Percentiles rank a stretch among this genome's conserved stretches.
phyloP scores from a whole-genome alignment of 2,888 invertebrate genomes.

The Thelaira solivaga region DNA sequence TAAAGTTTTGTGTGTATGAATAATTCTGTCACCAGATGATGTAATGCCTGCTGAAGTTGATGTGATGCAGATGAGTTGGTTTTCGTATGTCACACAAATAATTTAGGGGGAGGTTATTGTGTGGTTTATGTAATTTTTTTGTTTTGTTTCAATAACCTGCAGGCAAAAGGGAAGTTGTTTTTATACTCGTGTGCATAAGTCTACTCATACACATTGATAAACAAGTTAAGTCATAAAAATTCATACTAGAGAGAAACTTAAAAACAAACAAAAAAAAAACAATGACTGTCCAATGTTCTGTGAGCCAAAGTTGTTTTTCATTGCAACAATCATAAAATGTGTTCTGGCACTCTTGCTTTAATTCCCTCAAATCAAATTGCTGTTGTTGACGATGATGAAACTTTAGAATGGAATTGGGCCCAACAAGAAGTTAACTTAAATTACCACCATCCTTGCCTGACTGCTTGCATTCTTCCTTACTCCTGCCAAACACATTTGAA shows the following conservation, averaged over 20 bases:
- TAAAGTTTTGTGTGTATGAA: conserved; percentile 4
- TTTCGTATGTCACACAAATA: conserved; percentile 30
- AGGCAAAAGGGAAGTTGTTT: conserved; percentile 61
- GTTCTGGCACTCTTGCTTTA: conserved; percentile 34
- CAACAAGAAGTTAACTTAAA: conserved; percentile 67
- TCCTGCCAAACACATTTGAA: background rate
- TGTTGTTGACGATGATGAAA: conserved; percentile 24
- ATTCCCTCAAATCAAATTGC: background rate
- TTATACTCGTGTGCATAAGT: conserved; percentile 64
- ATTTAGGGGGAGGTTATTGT: conserved; percentile 55
- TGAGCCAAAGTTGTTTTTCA: conserved; percentile 53
- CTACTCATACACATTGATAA: conserved; percentile 48
- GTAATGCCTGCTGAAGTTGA: conserved; percentile 57
- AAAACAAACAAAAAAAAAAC: conserved; percentile 16
- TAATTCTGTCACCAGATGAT: conserved; percentile 59
- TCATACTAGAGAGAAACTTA: background rate
- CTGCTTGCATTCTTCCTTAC: background rate
- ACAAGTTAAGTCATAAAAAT: background rate
- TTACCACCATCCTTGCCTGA: conserved; percentile 69
- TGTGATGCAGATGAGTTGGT: conserved; percentile 44
- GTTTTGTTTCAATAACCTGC: conserved; percentile 39
- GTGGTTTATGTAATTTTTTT: conserved; percentile 33
- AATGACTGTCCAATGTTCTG: conserved; percentile 23
- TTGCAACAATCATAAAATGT: conserved; percentile 64
- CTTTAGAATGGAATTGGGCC: conserved; percentile 13